Base-by-base conservation (phyloP, 2,797 vertebrate genomes). In the Tokudaia muenninki region DNA sequence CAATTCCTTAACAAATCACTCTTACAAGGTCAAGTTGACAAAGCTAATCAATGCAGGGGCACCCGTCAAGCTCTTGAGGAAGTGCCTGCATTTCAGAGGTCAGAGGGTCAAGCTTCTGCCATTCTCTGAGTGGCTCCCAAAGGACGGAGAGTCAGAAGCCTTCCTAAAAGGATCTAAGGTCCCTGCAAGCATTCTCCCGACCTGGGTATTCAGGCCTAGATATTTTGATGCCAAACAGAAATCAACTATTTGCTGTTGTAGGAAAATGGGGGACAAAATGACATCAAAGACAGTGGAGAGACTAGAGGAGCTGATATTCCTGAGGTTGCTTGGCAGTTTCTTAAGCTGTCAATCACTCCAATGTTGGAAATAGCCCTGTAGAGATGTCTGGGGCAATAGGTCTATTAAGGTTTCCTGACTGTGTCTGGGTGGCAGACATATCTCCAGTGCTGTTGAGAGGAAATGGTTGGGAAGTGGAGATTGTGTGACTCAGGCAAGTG, bases 291-390 rank as follows among this genome's bases (percentile, higher is more conserved):
- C 22, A 11, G 8, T 21, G 0, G 52, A 1, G 44, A 3, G 79
- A 2, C 4, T 0, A 34, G 59, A 52, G 14, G 59, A 0, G 22
- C 12, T 1, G 0, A 0, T 0, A 3, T 13, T 4, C 52, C 1
- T 0, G 57, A 65, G 14, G 31, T 6, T 0, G 13, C 26, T 0
- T 6, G 26, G 16, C 0, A n/a, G 16, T 0, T 2, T 52, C 47
- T 0, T 0, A 1, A 13, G 63, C 72, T 26, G 37, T 29, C 37
- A 0, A 0, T 24, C 80, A 21, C 9, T 22, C 59, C 34, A 2
- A 2, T 6, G 14, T 24, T 0, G 2, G 3, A 1, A n/a, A 3
- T 17, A 14, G 2, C 16, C 10, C 26, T 1, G 17, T 24, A 3
- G 21, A 2, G 67, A 3, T 0, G 3, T 12, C 41, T 22, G 6